A percentile compares a stretch with the other conserved stretches of the same genome.
Evolutionary conservation across 2,797 vertebrate genomes (phyloP).

Genomic region (Clarias platycephalus): DNA sequence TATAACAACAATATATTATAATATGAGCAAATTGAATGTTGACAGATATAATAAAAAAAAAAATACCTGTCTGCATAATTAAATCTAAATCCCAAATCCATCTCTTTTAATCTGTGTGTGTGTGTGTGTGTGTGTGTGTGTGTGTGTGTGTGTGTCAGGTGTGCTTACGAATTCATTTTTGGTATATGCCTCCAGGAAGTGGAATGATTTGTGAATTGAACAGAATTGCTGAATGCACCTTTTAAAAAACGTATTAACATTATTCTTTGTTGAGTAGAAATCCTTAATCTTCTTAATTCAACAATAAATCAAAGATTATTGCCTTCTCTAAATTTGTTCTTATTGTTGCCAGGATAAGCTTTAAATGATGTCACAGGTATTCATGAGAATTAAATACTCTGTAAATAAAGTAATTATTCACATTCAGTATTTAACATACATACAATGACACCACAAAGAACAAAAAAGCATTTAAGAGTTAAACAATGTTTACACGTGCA

Average conservation of each 20-base stretch:
- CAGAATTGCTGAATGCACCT: conserved; percentile 65
- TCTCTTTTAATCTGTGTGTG: background rate
- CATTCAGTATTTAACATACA: conserved; percentile 1
- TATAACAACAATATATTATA: background rate
- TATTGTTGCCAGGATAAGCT: conserved; percentile 50
- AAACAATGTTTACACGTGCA: background rate
- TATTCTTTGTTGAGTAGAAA: conserved; percentile 76
- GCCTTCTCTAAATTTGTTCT: conserved; percentile 66
- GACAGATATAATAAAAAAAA: background rate
- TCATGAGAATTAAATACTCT: background rate
- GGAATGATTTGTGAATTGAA: conserved; percentile 39
- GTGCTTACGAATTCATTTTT: conserved; percentile 1
- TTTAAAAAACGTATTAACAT: conserved; percentile 71
- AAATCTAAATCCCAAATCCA: background rate
- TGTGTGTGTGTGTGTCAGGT: background rate
- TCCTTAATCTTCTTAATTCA: conserved; percentile 77
- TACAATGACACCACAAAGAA: background rate
- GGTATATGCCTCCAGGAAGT: conserved; percentile 26
- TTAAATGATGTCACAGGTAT: conserved; percentile 33
- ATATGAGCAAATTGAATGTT: background rate
- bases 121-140: too few species aligned
- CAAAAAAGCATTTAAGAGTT: conserved; percentile 16
- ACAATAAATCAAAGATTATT: conserved; percentile 78
- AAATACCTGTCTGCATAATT: background rate
- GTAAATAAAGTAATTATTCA: conserved; percentile 11